Evolutionary conservation across 1,140 invertebrate genomes (phyloP).

Genomic region (Drosophila biarmipes): DNA sequence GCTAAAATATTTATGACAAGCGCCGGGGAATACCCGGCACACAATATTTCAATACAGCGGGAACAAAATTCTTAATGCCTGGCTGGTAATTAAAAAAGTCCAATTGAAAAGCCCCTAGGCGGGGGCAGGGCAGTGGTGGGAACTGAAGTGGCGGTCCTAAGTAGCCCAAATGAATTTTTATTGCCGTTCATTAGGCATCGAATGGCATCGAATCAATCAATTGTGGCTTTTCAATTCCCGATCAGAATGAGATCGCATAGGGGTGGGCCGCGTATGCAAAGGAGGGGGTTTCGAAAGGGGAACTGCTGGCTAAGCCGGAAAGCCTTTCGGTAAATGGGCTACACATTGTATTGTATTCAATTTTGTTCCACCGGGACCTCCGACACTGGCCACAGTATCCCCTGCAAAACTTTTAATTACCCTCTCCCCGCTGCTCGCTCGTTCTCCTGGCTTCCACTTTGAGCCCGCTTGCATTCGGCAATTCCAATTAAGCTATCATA

Average conservation of each 20-base stretch:
- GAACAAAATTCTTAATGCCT: conserved; percentile 41
- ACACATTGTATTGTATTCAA: conserved; percentile 9
- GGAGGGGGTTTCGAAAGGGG: neutral
- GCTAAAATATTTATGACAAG: conserved; percentile 80
- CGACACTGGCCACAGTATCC: conserved; percentile 26
- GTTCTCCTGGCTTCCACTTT: conserved; percentile 13
- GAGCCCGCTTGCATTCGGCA: conserved; percentile 31
- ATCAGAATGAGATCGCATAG: conserved; percentile 46
- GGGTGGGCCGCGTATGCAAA: conserved; percentile 6
- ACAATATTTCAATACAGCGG: conserved; percentile 69
- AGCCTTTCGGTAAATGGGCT: conserved; percentile 7
- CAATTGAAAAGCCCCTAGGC: conserved; percentile 29
- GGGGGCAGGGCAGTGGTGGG: neutral
- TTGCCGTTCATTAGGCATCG: conserved; percentile 51
- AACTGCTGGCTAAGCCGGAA: conserved; percentile 9
- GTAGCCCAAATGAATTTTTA: conserved; percentile 57
- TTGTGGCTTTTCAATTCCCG: conserved; percentile 34
- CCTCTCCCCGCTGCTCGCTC: conserved; percentile 16
- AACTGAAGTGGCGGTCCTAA: conserved; percentile 20
- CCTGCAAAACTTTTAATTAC: conserved; percentile 54
- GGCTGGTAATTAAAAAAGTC: conserved; percentile 76
- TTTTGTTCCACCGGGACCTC: conserved; percentile 28
- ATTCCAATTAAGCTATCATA: conserved; percentile 62
- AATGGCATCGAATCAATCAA: conserved; percentile 50
- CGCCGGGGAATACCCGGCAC: conserved; percentile 42